A percentile compares a stretch with the other conserved stretches of the same genome.
Evolutionary conservation across 2,797 vertebrate species (phyloP).

Genomic region (Echeneis naucrates): DNA sequence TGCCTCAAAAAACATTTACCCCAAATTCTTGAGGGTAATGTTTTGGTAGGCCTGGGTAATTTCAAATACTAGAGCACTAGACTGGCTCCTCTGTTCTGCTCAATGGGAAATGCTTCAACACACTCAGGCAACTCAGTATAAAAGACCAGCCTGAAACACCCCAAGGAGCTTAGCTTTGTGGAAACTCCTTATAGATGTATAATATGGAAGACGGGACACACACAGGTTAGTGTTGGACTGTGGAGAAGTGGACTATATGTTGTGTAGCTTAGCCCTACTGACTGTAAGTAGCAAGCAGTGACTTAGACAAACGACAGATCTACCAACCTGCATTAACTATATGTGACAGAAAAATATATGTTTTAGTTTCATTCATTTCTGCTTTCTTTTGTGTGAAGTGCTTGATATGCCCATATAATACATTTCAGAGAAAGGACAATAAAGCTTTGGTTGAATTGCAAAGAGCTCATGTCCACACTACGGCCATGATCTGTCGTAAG

Average conservation of each 20-base stretch:
- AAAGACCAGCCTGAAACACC: constrained; percentile 46
- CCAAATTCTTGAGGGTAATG: constrained; percentile 46
- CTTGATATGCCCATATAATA: neutral
- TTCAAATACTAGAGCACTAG: constrained; percentile 51
- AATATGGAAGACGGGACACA: neutral
- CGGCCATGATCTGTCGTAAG: neutral
- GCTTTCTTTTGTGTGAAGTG: neutral
- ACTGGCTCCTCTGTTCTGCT: constrained; percentile 43
- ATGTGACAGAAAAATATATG: neutral
- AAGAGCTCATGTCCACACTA: neutral
- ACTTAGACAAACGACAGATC: constrained; percentile 13
- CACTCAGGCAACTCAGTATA: constrained; percentile 54
- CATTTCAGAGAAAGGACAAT: too few relatives aligned
- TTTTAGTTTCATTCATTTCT: neutral
- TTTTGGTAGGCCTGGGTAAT: constrained; percentile 61
- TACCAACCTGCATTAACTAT: neutral
- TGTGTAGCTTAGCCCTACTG: constrained; percentile 17
- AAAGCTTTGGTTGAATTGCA: neutral
- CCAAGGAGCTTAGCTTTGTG: constrained; percentile 20
- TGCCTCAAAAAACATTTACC: constrained; percentile 32
- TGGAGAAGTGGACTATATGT: constrained; percentile 2
- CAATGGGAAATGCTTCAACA: constrained; percentile 59
- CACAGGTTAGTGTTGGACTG: constrained; percentile 40
- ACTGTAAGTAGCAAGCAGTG: constrained; percentile 12
- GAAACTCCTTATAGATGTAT: constrained; percentile 22